Conservation (phyloP, 2,888 invertebrate species). For the Agrochola macilenta region DNA sequence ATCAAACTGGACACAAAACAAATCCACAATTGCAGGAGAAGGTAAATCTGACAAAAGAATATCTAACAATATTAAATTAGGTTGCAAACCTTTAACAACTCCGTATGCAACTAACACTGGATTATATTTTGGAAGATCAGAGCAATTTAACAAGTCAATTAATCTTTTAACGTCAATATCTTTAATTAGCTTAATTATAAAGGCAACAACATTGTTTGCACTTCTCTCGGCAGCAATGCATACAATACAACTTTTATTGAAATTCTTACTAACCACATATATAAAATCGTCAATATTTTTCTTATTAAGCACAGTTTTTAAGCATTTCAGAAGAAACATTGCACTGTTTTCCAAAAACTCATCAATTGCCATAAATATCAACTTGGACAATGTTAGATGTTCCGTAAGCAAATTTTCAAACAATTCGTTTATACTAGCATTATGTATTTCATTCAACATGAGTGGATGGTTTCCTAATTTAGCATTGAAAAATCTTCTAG, state of each 20-base stretch:
- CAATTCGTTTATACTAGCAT: conserved; percentile 1
- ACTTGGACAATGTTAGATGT: conserved; percentile 7
- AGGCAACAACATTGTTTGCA: conserved; percentile 15
- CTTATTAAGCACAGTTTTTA: conserved; percentile 23
- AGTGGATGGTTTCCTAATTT: conserved; percentile 39
- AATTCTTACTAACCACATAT: conserved; percentile 11
- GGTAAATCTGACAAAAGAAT: conserved; percentile 26
- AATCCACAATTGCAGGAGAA: conserved; percentile 12
- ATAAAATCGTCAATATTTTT: conserved; percentile 32
- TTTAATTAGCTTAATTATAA: conserved; percentile 31
- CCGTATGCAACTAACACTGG: conserved; percentile 33
- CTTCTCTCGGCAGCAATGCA: conserved; percentile 38
- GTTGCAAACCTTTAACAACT: background rate
- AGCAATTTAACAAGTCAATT: conserved; percentile 44
- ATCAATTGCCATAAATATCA: conserved; percentile 28
- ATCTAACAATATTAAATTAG: conserved; percentile 13
- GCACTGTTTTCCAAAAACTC: conserved; percentile 47
- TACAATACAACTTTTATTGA: conserved; percentile 22
- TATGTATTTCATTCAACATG: conserved; percentile 25
- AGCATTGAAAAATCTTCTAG: conserved; percentile 48
- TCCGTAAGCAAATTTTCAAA: conserved; percentile 29
- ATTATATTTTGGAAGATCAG: conserved; percentile 48
- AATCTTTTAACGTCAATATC: conserved; percentile 27
- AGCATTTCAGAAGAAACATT: conserved; percentile 40
- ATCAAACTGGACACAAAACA: conserved; percentile 35